phyloP scores from a whole-genome alignment of 2,888 invertebrate genomes.

The Cerastis leucographa region DNA sequence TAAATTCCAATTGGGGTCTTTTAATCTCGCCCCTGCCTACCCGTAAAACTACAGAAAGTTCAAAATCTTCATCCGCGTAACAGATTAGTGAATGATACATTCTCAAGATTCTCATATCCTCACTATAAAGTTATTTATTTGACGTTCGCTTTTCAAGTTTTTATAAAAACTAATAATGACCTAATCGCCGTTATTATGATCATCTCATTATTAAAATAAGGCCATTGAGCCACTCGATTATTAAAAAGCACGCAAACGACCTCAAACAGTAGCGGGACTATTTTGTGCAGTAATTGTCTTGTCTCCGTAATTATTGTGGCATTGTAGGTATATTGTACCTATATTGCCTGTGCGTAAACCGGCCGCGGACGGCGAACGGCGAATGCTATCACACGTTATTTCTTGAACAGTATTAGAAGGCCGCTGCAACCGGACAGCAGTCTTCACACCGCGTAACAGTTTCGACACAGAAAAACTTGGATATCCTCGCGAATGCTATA shows the following conservation, averaged over 20 bases:
- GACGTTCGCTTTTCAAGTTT: slow-evolving; percentile 28
- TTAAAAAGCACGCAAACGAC: slow-evolving; percentile 72
- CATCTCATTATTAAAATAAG: slow-evolving; percentile 69
- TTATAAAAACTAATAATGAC: slow-evolving; percentile 18
- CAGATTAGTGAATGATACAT: not conserved
- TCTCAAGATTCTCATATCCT: slow-evolving; percentile 8
- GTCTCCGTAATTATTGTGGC: slow-evolving; percentile 86
- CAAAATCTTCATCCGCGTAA: not conserved
- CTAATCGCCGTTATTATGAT: slow-evolving; percentile 40
- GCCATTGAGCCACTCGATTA: slow-evolving; percentile 67
- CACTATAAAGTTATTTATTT: slow-evolving; percentile 29
- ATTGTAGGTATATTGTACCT: slow-evolving; percentile 80
- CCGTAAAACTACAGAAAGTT: not conserved
- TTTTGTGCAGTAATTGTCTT: slow-evolving; percentile 85
- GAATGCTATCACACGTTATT: slow-evolving; percentile 77
- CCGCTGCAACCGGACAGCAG: slow-evolving; percentile 83
- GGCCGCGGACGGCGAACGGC: slow-evolving; percentile 80
- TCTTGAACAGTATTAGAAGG: slow-evolving; percentile 87
- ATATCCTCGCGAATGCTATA: slow-evolving; percentile 48
- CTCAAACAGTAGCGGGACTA: slow-evolving; percentile 74
- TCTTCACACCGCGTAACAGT: slow-evolving; percentile 70
- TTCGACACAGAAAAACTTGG: slow-evolving; percentile 61
- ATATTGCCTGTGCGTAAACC: slow-evolving; percentile 79
- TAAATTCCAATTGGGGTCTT: not conserved
- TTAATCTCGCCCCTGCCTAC: not conserved